Base-by-base conservation (phyloP, 2,888 invertebrate genomes). In the Erebia epiphron region DNA sequence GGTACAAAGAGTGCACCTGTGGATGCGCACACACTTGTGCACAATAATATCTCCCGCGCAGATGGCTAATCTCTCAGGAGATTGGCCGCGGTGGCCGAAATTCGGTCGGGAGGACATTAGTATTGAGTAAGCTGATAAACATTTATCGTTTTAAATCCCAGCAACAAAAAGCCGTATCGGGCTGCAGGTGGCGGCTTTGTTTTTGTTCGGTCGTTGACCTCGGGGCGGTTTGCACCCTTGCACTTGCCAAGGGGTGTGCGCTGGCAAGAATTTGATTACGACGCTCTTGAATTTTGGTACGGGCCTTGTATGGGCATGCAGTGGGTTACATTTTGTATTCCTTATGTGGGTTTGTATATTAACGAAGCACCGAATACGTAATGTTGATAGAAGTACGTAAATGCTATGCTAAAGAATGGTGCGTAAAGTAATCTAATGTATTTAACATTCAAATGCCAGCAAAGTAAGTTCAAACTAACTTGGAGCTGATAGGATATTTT, bases 131-230 rank as follows among this genome's bases (percentile, higher is more conserved):
- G 8, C 60, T 21, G 49, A 61, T 54, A 43, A 52, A n/a, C 52
- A 60, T 62, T 52, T 67, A 67, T 67, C 67, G 56, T 43, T 52
- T 26, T 58, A 62, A 66, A 66, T 65, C 62, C 56, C 60, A 61
- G 46, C 52, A 67, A 65, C 67, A 64, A 73, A 68, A 67, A 64
- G 58, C 66, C 46, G 72, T 70, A 68, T 69, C 69, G 49, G 74
- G 77, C 86, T 84, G 88, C 90, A 89, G 90, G 90, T 86, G 83
- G 81, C 75, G 77, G 75, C 82, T 86, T 90, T 91, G 90, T 91
- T 91, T 86, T 90, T 87, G 85, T 86, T 82, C 86, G 90, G 83
- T 83, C 91, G 79, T 85, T 81, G 87, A 92, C 90, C 90, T 76
- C 81, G 73, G 82, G 86, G 87, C 85, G 88, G 90, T 86, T 88